phyloP scores from a whole-genome alignment of 2,888 invertebrate species.

The Caenorhabditis uteleia region DNA sequence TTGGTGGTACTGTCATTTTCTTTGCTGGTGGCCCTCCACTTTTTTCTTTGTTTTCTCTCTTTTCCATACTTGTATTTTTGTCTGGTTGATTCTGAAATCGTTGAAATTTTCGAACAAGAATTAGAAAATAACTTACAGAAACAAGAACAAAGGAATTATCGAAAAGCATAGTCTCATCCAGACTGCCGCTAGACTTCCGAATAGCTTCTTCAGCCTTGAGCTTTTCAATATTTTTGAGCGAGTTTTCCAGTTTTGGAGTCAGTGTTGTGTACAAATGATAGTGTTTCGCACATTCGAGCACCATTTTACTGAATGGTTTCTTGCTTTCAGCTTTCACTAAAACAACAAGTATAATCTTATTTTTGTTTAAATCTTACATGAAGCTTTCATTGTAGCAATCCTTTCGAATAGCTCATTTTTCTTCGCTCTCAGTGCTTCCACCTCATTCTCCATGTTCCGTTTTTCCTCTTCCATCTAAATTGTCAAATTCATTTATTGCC shows the following conservation, averaged over 20 bases:
- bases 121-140: slow-evolving; percentile 9
- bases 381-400: slow-evolving; percentile 12
- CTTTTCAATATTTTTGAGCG: slow-evolving; percentile 13
- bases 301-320: slow-evolving; percentile 18
- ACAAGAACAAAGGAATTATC: slow-evolving; percentile 21
- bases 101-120: neutral
- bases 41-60: too few species aligned
- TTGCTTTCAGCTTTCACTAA: slow-evolving; percentile 26
- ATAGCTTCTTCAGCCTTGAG: slow-evolving; percentile 21
- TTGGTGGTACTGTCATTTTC: too few species aligned
- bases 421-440: slow-evolving; percentile 2
- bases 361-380: slow-evolving; percentile 6
- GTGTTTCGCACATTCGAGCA: slow-evolving; percentile 26
- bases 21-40: too few species aligned
- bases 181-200: slow-evolving; percentile 13
- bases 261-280: slow-evolving; percentile 11
- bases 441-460: slow-evolving; percentile 7
- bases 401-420: slow-evolving; percentile 6
- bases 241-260: slow-evolving; percentile 16
- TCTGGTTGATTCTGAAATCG: too few species aligned
- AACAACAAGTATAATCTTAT: neutral
- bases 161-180: slow-evolving; percentile 28
- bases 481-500: too few species aligned
- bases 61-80: too few species aligned
- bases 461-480: slow-evolving; percentile 35